phyloP scores from a whole-genome alignment of 2,113 vertebrate genomes.

The Noturus placidus region DNA sequence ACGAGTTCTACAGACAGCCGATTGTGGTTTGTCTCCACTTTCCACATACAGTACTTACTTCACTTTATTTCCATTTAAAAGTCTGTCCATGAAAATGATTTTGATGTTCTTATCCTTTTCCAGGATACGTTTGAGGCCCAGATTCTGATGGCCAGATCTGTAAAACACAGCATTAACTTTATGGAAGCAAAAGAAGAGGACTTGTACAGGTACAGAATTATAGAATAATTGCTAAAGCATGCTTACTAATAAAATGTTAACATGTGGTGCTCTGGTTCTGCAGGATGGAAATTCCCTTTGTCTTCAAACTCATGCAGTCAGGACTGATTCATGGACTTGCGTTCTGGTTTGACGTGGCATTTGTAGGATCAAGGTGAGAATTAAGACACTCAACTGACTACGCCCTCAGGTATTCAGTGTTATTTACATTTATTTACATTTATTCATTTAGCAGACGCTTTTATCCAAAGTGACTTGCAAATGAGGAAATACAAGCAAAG shows the following conservation, averaged over 20 bases:
- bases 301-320: conserved; percentile 75
- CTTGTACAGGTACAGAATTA: conserved; percentile 60
- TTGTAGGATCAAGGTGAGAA: conserved; percentile 75
- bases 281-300: conserved; percentile 81
- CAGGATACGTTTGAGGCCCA: conserved; percentile 79
- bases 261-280: conserved; percentile 25
- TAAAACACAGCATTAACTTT: conserved; percentile 79
- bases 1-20: conserved; percentile 77
- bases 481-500: too few species aligned
- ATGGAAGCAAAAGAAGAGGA: conserved; percentile 74
- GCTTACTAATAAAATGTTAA: background rate
- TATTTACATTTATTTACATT: too few species aligned
- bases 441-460: too few species aligned
- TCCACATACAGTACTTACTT: background rate
- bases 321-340: conserved; percentile 79
- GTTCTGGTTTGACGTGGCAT: conserved; percentile 83
- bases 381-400: background rate
- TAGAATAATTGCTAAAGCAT: background rate
- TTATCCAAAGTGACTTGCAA: too few species aligned
- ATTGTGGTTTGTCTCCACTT: conserved; percentile 65
- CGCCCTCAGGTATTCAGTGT: background rate
- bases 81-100: background rate
- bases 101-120: background rate
- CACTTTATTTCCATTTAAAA: background rate
- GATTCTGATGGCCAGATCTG: conserved; percentile 77